phyloP scores from a whole-genome alignment of 2,797 vertebrate genomes.

The Lepidocolaptes lacrymiger region DNA sequence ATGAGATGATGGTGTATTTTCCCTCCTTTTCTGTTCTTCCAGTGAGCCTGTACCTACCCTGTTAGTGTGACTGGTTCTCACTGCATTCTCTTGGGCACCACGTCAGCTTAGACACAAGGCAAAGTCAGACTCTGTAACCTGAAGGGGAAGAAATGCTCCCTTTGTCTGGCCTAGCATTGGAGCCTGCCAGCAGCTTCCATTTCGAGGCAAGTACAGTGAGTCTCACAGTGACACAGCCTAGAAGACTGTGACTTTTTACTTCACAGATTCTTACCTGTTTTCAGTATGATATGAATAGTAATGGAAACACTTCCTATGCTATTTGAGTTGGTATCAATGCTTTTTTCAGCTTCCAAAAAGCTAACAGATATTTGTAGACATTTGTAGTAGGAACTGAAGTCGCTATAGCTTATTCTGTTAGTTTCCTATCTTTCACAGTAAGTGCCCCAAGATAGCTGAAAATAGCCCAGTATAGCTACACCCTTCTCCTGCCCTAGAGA shows the following conservation, averaged over 20 bases:
- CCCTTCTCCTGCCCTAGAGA: neutral
- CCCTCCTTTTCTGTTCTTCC: neutral
- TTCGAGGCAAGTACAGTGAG: neutral
- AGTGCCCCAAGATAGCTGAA: neutral
- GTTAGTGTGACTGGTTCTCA: neutral
- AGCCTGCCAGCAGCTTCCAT: neutral
- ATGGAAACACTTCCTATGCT: neutral
- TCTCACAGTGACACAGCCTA: neutral
- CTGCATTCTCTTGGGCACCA: neutral
- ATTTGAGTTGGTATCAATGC: neutral
- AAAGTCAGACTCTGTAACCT: neutral
- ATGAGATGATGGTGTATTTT: neutral
- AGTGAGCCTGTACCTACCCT: neutral
- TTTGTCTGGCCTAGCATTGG: neutral
- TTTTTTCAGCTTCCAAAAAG: neutral
- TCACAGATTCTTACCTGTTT: neutral
- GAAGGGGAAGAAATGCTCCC: neutral
- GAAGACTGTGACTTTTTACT: neutral
- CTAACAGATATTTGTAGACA: neutral
- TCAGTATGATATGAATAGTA: neutral
- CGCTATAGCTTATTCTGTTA: neutral
- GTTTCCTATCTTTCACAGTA: neutral
- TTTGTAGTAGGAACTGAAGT: neutral
- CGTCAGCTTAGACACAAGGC: neutral
- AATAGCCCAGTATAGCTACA: neutral